Percentiles rank a stretch among this genome's conserved stretches.
phyloP scores from a whole-genome alignment of 92 coral and sea anemone species.

The Bergia puertoricense region DNA sequence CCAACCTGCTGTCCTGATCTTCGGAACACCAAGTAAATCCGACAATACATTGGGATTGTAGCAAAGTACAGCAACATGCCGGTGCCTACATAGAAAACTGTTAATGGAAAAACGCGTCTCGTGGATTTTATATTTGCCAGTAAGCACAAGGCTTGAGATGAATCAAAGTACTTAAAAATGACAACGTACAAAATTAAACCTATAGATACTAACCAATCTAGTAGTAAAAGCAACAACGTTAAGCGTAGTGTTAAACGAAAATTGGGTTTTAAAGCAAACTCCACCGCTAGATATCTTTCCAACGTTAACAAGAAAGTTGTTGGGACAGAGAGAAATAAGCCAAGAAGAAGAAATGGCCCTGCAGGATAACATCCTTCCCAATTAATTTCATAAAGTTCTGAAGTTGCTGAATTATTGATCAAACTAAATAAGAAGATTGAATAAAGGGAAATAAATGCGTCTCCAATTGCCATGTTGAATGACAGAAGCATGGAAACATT shows the following conservation, averaged over 20 bases:
- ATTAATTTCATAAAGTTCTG: background rate
- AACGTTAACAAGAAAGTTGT: background rate
- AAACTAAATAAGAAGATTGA: background rate
- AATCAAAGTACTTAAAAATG: background rate
- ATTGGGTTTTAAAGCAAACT: background rate
- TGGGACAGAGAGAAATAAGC: background rate
- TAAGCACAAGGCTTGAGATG: background rate
- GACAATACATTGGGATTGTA: slow-evolving; percentile 7
- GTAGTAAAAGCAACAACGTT: background rate
- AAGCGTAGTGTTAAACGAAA: background rate
- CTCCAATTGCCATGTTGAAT: slow-evolving; percentile 23
- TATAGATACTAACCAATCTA: background rate
- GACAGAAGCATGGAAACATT: slow-evolving; percentile 9
- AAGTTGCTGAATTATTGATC: background rate
- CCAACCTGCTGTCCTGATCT: background rate
- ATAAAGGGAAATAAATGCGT: background rate
- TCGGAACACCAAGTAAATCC: background rate
- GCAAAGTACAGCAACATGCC: background rate
- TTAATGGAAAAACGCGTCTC: background rate
- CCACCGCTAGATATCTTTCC: slow-evolving; percentile 7
- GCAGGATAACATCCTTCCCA: background rate
- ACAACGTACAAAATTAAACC: background rate
- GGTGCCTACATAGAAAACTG: background rate
- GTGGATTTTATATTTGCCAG: background rate
- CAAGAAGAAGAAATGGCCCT: background rate